A percentile compares a stretch with the other conserved stretches of the same genome.
Conservation (phyloP, 2,888 invertebrate species). For the Agriopis aurantiaria region DNA sequence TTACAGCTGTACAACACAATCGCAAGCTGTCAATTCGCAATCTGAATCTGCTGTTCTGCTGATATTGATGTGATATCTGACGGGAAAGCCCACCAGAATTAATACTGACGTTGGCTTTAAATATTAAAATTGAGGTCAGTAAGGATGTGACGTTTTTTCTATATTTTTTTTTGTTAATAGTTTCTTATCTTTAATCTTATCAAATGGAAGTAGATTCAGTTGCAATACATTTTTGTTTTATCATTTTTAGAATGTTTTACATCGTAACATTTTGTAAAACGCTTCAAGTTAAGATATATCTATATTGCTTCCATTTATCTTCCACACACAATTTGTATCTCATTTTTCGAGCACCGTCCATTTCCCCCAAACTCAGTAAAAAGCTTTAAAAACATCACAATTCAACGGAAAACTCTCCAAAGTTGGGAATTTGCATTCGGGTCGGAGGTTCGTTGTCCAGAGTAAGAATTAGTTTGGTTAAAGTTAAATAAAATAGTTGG, state of each 20-base stretch:
- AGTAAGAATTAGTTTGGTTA: constrained; percentile 50
- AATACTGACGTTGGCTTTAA: constrained; percentile 5
- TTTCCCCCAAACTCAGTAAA: constrained; percentile 36
- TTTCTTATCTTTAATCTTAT: background rate
- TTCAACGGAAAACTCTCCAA: constrained; percentile 31
- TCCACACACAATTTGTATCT: constrained; percentile 32
- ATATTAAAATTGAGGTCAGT: constrained; percentile 10
- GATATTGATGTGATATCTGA: constrained; percentile 1
- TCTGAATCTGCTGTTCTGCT: too few species aligned
- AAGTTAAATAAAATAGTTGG: constrained; percentile 39
- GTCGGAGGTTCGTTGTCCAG: constrained; percentile 18
- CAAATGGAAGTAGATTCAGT: background rate
- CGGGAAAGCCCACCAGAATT: constrained; percentile 17
- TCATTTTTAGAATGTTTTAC: background rate
- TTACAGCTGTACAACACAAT: too few species aligned
- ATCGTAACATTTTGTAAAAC: background rate
- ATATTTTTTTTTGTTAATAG: background rate
- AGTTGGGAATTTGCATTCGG: constrained; percentile 36
- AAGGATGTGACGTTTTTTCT: constrained; percentile 4
- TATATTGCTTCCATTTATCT: constrained; percentile 20
- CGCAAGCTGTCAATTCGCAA: too few species aligned
- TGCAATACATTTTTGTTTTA: background rate
- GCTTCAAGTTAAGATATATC: background rate
- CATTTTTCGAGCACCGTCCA: constrained; percentile 26
- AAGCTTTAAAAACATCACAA: constrained; percentile 28